Evolutionary conservation across 1,140 invertebrate genomes (phyloP).

Genomic region (Micrasema minimum): DNA sequence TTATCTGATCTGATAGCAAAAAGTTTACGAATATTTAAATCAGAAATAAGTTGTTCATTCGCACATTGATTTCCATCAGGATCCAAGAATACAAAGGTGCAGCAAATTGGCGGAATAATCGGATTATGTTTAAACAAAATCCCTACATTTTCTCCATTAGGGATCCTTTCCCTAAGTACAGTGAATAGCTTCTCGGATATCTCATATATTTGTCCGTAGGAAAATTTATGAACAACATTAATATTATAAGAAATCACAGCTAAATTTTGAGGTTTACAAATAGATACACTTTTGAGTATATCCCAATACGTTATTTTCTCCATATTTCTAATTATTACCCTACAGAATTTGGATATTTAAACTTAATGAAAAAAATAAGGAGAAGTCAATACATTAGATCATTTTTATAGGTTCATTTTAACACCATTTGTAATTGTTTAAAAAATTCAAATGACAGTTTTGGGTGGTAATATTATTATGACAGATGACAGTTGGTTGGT

Average conservation of each 20-base stretch:
- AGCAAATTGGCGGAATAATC: conserved; percentile 53
- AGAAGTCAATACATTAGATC: no score
- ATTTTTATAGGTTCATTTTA: no score
- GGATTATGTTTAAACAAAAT: conserved; percentile 41
- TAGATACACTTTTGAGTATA: conserved; percentile 37
- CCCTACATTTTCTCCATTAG: conserved; percentile 41
- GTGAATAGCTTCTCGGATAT: conserved; percentile 33
- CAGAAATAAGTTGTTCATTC: conserved; percentile 27
- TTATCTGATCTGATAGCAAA: background rate
- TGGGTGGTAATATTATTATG: no score
- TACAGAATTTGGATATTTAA: background rate
- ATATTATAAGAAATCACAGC: conserved; percentile 37
- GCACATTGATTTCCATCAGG: conserved; percentile 52
- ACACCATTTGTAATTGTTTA: no score
- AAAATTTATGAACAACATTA: conserved; percentile 20
- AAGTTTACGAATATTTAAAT: conserved; percentile 41
- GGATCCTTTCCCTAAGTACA: background rate
- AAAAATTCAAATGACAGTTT: no score
- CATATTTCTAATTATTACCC: background rate
- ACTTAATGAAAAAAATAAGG: no score
- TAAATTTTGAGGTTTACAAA: conserved; percentile 23
- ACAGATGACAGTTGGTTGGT: background rate
- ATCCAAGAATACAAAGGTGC: conserved; percentile 63
- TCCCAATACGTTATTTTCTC: conserved; percentile 30
- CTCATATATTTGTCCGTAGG: conserved; percentile 40